These are phyloP conservation scores for Chlorops oryzae DNA, from an alignment of 1,140 invertebrate species.

Conservation along the genomic window DNA sequence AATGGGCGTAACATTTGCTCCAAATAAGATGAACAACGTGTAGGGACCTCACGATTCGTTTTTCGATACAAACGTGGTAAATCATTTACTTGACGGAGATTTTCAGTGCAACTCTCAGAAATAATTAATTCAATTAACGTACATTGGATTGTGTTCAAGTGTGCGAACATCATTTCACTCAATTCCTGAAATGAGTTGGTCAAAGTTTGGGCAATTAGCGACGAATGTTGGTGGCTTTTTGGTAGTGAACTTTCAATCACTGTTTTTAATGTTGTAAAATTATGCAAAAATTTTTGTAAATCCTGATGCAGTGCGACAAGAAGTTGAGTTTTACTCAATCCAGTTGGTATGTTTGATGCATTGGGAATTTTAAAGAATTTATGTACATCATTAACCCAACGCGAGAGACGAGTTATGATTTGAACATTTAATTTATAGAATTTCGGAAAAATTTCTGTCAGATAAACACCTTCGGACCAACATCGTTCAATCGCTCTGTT, in stretches of 20 bases:
- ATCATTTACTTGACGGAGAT: conserved; percentile 63
- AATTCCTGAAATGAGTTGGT: conserved; percentile 28
- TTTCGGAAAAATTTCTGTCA: conserved; percentile 66
- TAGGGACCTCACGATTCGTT: conserved; percentile 82
- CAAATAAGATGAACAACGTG: conserved; percentile 72
- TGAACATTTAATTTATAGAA: conserved; percentile 86
- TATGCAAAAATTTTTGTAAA: conserved; percentile 26
- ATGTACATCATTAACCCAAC: conserved; percentile 57
- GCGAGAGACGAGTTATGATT: conserved; percentile 66
- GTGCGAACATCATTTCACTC: conserved; percentile 15
- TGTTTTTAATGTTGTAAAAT: conserved; percentile 25
- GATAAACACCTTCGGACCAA: conserved; percentile 69
- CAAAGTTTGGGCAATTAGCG: conserved; percentile 25
- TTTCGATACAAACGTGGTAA: conserved; percentile 87
- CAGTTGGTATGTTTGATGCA: conserved; percentile 15
- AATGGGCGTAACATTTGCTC: conserved; percentile 60
- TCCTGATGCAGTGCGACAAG: conserved; percentile 33
- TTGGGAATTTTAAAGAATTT: conserved; percentile 27
- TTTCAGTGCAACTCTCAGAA: conserved; percentile 34
- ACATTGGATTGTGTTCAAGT: conserved; percentile 25
- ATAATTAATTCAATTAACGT: conserved; percentile 31
- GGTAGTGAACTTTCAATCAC: neutral
- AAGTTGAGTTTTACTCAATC: conserved; percentile 20
- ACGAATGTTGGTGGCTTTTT: too few species aligned
- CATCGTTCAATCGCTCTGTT: conserved; percentile 53